Base-by-base conservation (phyloP, 2,113 vertebrate genomes). In the Embiotoca jacksoni region DNA sequence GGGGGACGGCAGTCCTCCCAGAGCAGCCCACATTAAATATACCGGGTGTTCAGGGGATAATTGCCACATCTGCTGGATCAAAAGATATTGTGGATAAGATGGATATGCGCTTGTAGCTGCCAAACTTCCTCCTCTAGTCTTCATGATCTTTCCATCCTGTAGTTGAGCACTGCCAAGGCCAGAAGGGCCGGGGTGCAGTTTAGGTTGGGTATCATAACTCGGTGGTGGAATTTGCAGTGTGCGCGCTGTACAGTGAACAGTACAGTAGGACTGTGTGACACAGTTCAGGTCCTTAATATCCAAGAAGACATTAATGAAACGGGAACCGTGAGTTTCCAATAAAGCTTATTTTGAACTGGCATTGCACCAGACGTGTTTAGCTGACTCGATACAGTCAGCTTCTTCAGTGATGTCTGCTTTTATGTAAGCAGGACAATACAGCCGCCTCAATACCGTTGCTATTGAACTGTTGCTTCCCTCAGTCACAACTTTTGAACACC, bases 11-110 rank as follows among this genome's bases (percentile, higher is more conserved):
- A 39, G 10, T 56, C 7, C 44, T 35, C 10, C 14, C 15, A 23
- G 80, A 88, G 72, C 47, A 82, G 37, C 53, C 72, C 72, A 85
- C 73, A 77, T 83, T 54, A 84, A 87, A 84, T 33, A 76, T 11
- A 73, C 59, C 0, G 16, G 35, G 8, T 65, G 33, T 56, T 78
- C 4, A 55, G 46, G 13, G 36, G 15, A 47, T 74, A 76, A 81
- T 68, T 41, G 54, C 55, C 54, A 71, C 73, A 79, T 76, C 53
- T 52, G 3, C 33, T 53, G 23, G 65, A 80, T 86, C 37, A 81
- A 69, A 86, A 61, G 35, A 52, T 62, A 71, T 30, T 14, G 6
- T 36, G 62, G 59, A 63, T 52, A 83, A 82, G 81, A 88, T 89
- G 82, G 66, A 90, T 91, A 72, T 66, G 32, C 0, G 0, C 33